phyloP scores from a whole-genome alignment of 1,140 invertebrate genomes.

The Catajapyx aquilonaris region DNA sequence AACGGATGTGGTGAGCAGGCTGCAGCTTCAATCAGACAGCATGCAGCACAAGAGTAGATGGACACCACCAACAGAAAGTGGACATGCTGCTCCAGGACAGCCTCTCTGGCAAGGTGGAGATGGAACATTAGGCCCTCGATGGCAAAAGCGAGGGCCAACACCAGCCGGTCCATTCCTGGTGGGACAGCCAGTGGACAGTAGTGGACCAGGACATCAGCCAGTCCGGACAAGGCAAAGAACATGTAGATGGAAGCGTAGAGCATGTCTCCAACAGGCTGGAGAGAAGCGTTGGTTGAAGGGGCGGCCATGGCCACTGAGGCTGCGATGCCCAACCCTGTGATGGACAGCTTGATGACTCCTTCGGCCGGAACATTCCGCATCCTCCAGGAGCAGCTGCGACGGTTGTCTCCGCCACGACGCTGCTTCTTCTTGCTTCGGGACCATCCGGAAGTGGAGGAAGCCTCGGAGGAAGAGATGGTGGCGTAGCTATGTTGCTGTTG shows the following conservation, averaged over 20 bases:
- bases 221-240: conserved; percentile 23
- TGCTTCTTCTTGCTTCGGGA: background rate
- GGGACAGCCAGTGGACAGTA: conserved; percentile 20
- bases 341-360: conserved; percentile 11
- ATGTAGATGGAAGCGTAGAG: conserved; percentile 22
- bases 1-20: conserved; percentile 20
- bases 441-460: background rate
- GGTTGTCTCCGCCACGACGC: background rate
- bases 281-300: conserved; percentile 10
- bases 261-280: conserved; percentile 17
- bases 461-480: background rate
- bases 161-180: conserved; percentile 18
- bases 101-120: conserved; percentile 12
- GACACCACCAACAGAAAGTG: conserved; percentile 15
- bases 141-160: conserved; percentile 20
- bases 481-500: background rate
- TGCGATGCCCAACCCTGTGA: conserved; percentile 10
- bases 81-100: conserved; percentile 14
- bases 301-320: conserved; percentile 8
- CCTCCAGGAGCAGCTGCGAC: background rate
- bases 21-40: conserved; percentile 17
- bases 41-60: conserved; percentile 18
- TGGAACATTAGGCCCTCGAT: conserved; percentile 21
- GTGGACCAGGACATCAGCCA: conserved; percentile 21
- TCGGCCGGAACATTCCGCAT: conserved; percentile 1